Evolutionary conservation across 2,797 vertebrate species (phyloP), one percentile per base, ranked within the genome.

Genomic region (Periparus ater): DNA sequence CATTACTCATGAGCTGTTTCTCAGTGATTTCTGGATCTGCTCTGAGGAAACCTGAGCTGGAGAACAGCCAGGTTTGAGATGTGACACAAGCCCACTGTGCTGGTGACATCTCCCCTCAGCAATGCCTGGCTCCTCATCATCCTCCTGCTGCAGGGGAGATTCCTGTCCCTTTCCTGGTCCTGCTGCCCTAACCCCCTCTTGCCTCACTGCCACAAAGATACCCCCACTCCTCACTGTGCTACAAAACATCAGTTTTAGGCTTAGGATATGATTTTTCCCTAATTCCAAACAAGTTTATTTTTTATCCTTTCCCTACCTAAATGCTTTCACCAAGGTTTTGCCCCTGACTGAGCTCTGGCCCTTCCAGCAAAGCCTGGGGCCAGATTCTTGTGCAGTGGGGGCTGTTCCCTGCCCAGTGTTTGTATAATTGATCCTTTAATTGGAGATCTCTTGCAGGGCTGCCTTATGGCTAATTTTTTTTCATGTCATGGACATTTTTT

Each of bases 401-500:
- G 5, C 23, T 73, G 26, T 47, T 22, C 16, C 19, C 36, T 62
- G 51, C 51, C 62, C 75, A 34, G 13, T 21, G 16, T 83, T 70
- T 62, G 18, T 30, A 21, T 6, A 40, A 62, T 3, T 25, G 23
- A 61, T 42, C 26, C 53, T 61, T 66, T 25, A 12, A 62, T 30
- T 55, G 14, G 17, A 45, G 6, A 65, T 47, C 17, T 70, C 34
- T 81, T 83, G 57, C 36, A 55, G 21, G 45, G 11, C n/a, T 81
- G 54, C 57, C 42, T n/a, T 29, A 19, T 5, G 10, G 36, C 21
- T 51, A 2, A 2, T 58, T 57, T 45, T 70, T 68, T 27, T 3
- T 0, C 7, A 32, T 1, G 2, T 32, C 18, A 60, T 11, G 11
- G 42, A n/a, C 10, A 7, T 16, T 18, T 76, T 80, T 61, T 27